Conservation (phyloP, 1,140 invertebrate genomes). For the Apolygus lucorum region DNA sequence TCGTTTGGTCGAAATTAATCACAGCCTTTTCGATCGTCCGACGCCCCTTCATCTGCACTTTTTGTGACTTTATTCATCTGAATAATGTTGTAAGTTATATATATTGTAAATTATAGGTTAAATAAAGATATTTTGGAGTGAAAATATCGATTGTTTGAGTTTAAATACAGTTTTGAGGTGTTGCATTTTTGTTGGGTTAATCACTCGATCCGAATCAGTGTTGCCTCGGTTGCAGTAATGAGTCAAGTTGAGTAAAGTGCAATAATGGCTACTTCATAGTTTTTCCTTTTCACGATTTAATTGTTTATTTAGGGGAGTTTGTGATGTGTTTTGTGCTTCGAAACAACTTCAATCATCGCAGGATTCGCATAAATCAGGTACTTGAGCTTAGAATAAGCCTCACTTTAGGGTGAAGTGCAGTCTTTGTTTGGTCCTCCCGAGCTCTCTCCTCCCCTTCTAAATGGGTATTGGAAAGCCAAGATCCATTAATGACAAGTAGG, state of each 20-base stretch:
- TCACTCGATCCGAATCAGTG: not conserved
- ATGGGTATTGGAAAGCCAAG: not conserved
- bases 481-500: not conserved
- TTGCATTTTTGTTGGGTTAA: not conserved
- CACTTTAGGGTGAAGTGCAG: not conserved
- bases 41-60: no score
- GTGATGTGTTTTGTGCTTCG: not conserved
- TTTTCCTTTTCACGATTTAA: not conserved
- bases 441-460: not conserved
- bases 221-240: not conserved
- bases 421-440: not conserved
- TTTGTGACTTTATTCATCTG: no score
- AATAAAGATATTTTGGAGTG: no score
- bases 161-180: no score
- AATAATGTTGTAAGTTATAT: no score
- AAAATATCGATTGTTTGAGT: no score
- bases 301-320: not conserved
- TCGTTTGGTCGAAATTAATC: no score
- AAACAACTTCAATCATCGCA: not conserved
- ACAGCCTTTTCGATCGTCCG: no score
- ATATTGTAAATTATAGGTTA: no score
- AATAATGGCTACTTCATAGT: constrained; percentile 3
- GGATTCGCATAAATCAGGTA: not conserved
- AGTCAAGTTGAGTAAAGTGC: not conserved
- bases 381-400: not conserved